These are phyloP conservation scores for Erithacus rubecula DNA, from an alignment of 2,797 vertebrate species.

Conservation along the genomic window DNA sequence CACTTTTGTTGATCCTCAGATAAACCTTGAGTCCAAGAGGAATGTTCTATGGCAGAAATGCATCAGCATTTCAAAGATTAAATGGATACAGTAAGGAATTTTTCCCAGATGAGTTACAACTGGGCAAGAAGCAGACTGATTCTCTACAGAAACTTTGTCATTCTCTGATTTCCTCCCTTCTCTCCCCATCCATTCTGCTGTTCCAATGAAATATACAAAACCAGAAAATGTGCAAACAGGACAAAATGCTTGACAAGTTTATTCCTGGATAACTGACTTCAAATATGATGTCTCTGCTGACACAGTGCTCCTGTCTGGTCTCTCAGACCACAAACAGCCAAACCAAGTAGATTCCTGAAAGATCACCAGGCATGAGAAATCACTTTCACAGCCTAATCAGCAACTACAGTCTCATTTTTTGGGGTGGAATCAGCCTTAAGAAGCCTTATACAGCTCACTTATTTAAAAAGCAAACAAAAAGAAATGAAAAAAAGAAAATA, in stretches of 20 bases:
- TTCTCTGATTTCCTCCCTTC: not conserved
- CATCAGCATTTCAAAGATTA: not conserved
- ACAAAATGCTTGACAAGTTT: not conserved
- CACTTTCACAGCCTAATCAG: not conserved
- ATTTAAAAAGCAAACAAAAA: not conserved
- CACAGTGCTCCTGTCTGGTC: not conserved
- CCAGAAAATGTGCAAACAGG: not conserved
- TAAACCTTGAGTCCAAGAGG: not conserved
- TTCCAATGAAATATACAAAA: not conserved
- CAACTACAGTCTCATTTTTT: not conserved
- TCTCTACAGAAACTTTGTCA: not conserved
- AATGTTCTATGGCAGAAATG: not conserved
- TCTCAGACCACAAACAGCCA: constrained; percentile 29
- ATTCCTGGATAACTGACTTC: not conserved
- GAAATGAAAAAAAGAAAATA: not conserved
- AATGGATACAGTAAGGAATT: not conserved
- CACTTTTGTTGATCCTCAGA: not conserved
- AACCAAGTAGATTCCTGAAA: constrained; percentile 12
- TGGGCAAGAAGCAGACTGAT: not conserved
- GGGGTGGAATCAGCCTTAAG: not conserved
- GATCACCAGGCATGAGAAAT: not conserved
- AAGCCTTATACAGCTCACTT: not conserved
- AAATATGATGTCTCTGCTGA: constrained; percentile 6
- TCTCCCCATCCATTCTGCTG: not conserved
- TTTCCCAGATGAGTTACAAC: not conserved